Base-by-base conservation (phyloP, 2,888 invertebrate species). In the Aelia acuminata region DNA sequence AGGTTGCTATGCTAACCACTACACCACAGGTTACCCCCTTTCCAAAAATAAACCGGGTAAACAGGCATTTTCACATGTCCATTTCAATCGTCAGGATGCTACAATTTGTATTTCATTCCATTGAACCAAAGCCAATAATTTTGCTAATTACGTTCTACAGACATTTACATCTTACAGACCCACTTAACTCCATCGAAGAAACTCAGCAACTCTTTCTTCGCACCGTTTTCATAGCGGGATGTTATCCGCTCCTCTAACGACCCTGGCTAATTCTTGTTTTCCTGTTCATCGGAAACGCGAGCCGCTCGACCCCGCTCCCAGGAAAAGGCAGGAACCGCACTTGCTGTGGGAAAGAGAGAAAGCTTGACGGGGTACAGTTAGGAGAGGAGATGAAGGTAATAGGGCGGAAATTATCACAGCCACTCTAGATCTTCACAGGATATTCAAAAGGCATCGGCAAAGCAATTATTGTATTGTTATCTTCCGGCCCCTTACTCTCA, bases 281-380 rank as follows among this genome's bases (percentile, higher is more conserved):
- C 63, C 63, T 70, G 13, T 70, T 70, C 31, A 70, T 70, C 63
- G 63, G 26, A 35, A 26, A 31, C 18, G 63, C 7, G 31, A 35
- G 18, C 63, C 20, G 13, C 35, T 20, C 18, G n/a, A 43, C 43
- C 43, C 43, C 43, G n/a, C 80, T 80, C 39, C 43, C 80, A 47
- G 63, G 35, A 35, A 31, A 2, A 4, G 43, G 43, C 8, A 15
- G 3, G 80, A 43, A 43, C 80, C 80, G 43, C 39, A 43, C 10
- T 18, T 13, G n/a, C 80, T 80, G 80, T 80, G 80, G 80, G 80
- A 80, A 47, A 15, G 20, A 13, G 80, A 80, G 80, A 80, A 80
- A 80, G 39, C 80, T n/a, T n/a, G 43, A 22, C 43, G 22, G n/a
- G n/a, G n/a, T n/a, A 80, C 80, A 43, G 80, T 80, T 80, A 80